Percentiles rank a stretch among this genome's conserved stretches.
These are phyloP conservation scores for sheep (Ovis aries) DNA, from an alignment of 2,113 vertebrate genomes.

Conservation along the genomic window ARS-UI_Ramb_v3.0 NC_056055.1:141168501-141169000, in stretches of 20 bases:
- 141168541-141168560: not conserved
- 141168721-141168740: too few relatives aligned
- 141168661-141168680: too few relatives aligned
- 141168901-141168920: not conserved
- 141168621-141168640: too few relatives aligned
- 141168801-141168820: too few relatives aligned
- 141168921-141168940: not conserved
- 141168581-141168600: accelerated
- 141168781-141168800: too few relatives aligned
- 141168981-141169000: not conserved
- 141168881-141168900: not conserved
- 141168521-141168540: not conserved
- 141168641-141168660: too few relatives aligned
- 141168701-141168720: too few relatives aligned
- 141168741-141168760: too few relatives aligned
- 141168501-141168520: not conserved
- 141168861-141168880: not conserved
- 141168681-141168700: too few relatives aligned
- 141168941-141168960: not conserved
- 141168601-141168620: too few relatives aligned
- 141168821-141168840: not conserved
- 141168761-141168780: too few relatives aligned
- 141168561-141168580: not conserved
- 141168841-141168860: not conserved
- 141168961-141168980: not conserved